Conservation (phyloP, 2,888 invertebrate species). For the Chrysodeixis includens region DNA sequence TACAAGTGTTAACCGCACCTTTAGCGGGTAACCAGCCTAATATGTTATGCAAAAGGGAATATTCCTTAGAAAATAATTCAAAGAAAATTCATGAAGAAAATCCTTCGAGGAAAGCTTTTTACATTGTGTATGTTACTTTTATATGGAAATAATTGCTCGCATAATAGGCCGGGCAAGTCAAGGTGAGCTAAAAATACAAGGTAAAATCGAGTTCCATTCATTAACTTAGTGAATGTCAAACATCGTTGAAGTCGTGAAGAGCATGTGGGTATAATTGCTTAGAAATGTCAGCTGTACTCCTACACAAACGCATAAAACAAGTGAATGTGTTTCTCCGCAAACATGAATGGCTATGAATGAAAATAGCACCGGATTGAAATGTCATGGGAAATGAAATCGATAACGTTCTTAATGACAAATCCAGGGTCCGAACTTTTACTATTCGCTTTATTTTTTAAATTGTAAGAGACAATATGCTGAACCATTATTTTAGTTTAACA, state of each 20-base stretch:
- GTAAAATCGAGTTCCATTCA: background rate
- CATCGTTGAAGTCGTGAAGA: background rate
- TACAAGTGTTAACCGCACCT: background rate
- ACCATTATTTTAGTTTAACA: too few species aligned
- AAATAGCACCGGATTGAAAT: too few species aligned
- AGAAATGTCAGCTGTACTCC: background rate
- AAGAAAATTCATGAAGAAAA: background rate
- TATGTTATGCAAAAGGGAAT: slow-evolving; percentile 4
- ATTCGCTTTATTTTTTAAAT: too few species aligned
- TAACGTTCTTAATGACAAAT: too few species aligned
- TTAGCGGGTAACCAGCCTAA: background rate
- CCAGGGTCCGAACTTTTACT: too few species aligned
- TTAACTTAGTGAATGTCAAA: slow-evolving; percentile 1
- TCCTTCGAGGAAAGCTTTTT: background rate
- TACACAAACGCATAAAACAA: background rate
- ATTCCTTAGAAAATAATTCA: background rate
- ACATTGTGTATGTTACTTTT: background rate
- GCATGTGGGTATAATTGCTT: background rate
- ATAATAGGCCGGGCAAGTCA: background rate
- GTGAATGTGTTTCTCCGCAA: background rate
- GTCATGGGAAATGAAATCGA: too few species aligned
- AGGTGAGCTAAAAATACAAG: background rate
- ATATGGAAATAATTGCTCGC: background rate
- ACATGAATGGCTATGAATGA: too few species aligned
- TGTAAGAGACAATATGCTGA: too few species aligned